Base-by-base conservation (phyloP, 2,113 vertebrate genomes). In the Platichthys flesus region DNA sequence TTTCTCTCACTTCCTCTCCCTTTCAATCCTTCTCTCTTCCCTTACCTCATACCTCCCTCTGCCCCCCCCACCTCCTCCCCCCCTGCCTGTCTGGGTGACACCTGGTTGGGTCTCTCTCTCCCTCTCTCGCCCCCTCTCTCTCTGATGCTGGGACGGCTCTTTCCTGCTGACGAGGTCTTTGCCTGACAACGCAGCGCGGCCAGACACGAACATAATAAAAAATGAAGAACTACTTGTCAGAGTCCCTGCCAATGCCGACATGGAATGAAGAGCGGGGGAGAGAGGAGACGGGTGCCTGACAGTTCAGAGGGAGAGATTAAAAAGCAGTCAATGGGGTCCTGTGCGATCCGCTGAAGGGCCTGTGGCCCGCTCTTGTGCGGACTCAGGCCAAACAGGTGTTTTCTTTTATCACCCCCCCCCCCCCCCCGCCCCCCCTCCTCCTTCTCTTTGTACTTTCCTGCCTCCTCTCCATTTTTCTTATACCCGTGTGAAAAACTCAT, bases 151-250 rank as follows among this genome's bases (percentile, higher is more conserved):
- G 92, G 93, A 96, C 94, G 94, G 94, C 82, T 76, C 74, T 94
- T 96, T 96, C 79, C 94, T 93, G 92, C 95, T 96, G 95, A 97
- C 94, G 95, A 94, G 94, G 93, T 93, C 96, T 96, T 96, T 95
- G 96, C 96, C 95, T 96, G 96, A 97, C 96, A 96, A 93, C 94
- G 94, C 87, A 89, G 94, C 93, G 93, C 94, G 94, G 96, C 94
- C 92, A 96, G 96, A 97, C 95, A 96, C 94, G 95, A 97, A 96
- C 94, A 96, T 96, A 96, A 97, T 96, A 98, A 97, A 97, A 97
- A 96, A 98, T 97, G 95, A 97, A 97, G 95, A 95, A 96, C 93
- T 96, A 94, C 95, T 96, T 97, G 96, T 97, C 96, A 97, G 95
- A 95, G 94, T 95, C 94, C 88, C 95, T 97, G 96, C 95, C 96